Evolutionary conservation across 2,888 invertebrate genomes (phyloP).

Genomic region (Iphiclides podalirius): DNA sequence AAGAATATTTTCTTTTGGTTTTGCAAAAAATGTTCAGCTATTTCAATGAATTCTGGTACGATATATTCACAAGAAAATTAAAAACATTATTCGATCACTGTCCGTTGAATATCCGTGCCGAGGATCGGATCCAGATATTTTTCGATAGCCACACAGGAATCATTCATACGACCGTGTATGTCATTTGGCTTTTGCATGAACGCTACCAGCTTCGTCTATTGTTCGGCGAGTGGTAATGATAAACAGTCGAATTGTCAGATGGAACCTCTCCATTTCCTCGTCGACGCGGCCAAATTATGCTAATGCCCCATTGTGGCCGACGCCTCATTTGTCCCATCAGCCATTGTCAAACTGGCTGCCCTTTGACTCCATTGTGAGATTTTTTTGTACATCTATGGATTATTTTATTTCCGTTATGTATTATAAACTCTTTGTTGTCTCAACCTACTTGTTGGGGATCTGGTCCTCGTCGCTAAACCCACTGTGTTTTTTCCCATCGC

Average conservation of each 20-base stretch:
- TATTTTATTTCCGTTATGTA: constrained; percentile 75
- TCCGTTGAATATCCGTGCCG: too few relatives aligned
- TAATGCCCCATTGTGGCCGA: constrained; percentile 71
- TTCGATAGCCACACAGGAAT: too few relatives aligned
- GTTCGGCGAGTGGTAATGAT: constrained; percentile 34
- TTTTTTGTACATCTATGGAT: constrained; percentile 69
- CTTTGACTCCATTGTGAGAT: constrained; percentile 78
- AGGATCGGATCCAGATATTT: too few relatives aligned
- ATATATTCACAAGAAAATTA: too few relatives aligned
- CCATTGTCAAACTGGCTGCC: constrained; percentile 68
- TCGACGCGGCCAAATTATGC: constrained; percentile 60
- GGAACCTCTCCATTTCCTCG: constrained; percentile 36
- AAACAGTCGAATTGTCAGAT: constrained; percentile 36
- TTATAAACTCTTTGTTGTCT: constrained; percentile 57
- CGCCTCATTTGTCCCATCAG: constrained; percentile 67
- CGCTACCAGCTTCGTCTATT: constrained; percentile 28
- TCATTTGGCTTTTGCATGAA: too few relatives aligned
- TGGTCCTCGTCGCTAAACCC: neutral
- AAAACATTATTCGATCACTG: too few relatives aligned
- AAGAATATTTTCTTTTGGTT: too few relatives aligned
- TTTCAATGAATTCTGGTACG: too few relatives aligned
- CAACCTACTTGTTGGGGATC: constrained; percentile 49
- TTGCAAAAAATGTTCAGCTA: too few relatives aligned
- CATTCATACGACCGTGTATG: too few relatives aligned
- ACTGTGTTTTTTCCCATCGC: too few relatives aligned